Evolutionary conservation across 2,797 vertebrate genomes (phyloP).

Genomic region (Pipistrellus nathusii): DNA sequence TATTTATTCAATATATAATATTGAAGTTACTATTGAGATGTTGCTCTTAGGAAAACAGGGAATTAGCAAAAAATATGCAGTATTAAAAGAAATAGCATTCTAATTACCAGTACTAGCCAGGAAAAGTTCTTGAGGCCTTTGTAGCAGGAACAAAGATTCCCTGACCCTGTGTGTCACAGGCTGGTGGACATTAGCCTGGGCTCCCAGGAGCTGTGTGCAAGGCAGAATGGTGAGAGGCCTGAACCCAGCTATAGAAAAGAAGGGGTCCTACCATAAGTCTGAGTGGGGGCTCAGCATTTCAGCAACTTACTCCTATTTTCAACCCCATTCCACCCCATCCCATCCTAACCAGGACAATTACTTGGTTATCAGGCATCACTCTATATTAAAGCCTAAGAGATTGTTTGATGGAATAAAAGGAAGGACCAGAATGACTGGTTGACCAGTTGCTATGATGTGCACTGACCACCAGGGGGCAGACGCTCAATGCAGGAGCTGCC

Average conservation of each 20-base stretch:
- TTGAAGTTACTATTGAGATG: slow-evolving; percentile 90
- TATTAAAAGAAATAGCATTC: slow-evolving; percentile 91
- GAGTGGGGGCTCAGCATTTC: neutral
- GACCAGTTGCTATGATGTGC: too few species aligned
- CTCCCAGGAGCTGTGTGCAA: slow-evolving; percentile 59
- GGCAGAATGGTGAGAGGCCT: slow-evolving; percentile 63
- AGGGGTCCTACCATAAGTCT: neutral
- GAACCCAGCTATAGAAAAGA: neutral
- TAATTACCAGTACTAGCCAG: slow-evolving; percentile 88
- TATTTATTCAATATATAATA: slow-evolving; percentile 86
- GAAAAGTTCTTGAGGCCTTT: slow-evolving; percentile 84
- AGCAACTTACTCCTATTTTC: slow-evolving; percentile 10
- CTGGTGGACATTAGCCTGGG: neutral
- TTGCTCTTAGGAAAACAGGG: slow-evolving; percentile 88
- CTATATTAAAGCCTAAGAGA: too few species aligned
- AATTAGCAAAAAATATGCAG: slow-evolving; percentile 90
- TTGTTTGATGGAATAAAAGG: rapidly evolving
- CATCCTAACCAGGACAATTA: neutral
- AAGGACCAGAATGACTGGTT: too few species aligned
- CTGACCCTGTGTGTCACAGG: slow-evolving; percentile 78
- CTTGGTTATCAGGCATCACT: neutral
- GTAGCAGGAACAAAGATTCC: slow-evolving; percentile 84
- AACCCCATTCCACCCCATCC: neutral
- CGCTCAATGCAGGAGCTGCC: too few species aligned
- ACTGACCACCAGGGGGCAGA: too few species aligned